Percentiles rank a stretch among this genome's conserved stretches.
Evolutionary conservation across 2,113 vertebrate genomes (phyloP).

Genomic region (Mustela lutreola): DNA sequence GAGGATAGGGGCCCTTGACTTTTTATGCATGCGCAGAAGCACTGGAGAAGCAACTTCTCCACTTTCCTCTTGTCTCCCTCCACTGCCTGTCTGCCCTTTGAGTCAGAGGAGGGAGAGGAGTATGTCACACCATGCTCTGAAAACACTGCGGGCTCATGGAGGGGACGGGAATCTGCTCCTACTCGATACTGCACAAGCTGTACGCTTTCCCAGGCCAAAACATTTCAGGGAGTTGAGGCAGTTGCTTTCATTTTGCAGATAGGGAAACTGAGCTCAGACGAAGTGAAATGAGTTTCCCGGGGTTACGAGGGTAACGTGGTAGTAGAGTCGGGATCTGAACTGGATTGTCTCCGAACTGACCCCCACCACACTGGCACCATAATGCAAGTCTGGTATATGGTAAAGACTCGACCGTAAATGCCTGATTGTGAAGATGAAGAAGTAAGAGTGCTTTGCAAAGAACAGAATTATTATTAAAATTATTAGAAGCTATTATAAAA

Average conservation of each 20-base stretch:
- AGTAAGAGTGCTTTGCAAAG: constrained; percentile 24
- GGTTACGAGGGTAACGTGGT: not conserved
- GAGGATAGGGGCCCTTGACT: not conserved
- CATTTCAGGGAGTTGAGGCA: not conserved
- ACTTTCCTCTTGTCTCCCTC: not conserved
- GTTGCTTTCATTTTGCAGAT: constrained; percentile 13
- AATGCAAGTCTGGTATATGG: not conserved
- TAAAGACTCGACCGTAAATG: not conserved
- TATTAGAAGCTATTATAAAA: not conserved
- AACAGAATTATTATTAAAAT: constrained; percentile 21
- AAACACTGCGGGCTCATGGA: not conserved
- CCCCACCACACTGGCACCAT: not conserved
- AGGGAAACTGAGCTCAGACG: not conserved
- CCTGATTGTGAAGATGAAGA: not conserved
- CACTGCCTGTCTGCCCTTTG: not conserved
- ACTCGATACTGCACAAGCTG: not conserved
- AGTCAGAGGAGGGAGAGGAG: not conserved
- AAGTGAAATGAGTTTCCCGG: not conserved
- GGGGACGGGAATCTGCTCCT: not conserved
- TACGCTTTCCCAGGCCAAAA: not conserved
- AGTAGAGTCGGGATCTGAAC: not conserved
- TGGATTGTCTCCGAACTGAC: not conserved
- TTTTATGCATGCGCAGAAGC: not conserved
- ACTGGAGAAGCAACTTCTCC: not conserved
- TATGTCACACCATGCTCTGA: not conserved